Percentiles rank a stretch among this genome's conserved stretches.
phyloP scores from a whole-genome alignment of 2,888 invertebrate species.

The Oscheius sp. region DNA sequence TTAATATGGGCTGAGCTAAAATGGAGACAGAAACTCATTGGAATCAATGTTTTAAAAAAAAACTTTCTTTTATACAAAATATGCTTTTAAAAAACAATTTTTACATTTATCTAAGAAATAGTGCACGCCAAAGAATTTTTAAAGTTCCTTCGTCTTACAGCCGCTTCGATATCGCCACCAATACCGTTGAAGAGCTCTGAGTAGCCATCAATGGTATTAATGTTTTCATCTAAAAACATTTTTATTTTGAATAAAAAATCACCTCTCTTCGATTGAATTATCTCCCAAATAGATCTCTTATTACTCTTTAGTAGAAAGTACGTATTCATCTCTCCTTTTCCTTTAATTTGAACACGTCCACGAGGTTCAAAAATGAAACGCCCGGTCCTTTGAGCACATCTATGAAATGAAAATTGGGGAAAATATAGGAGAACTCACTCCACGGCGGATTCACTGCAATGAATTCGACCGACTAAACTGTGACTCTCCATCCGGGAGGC shows the following conservation, averaged over 20 bases:
- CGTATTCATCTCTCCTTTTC: slow-evolving; percentile 65
- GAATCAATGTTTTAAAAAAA: background rate
- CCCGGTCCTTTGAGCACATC: slow-evolving; percentile 57
- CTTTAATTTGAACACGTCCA: slow-evolving; percentile 61
- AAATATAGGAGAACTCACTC: slow-evolving; percentile 32
- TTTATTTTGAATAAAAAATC: background rate
- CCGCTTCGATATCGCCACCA: slow-evolving; percentile 35
- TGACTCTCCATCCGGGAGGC: slow-evolving; percentile 63
- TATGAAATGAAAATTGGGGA: too few species aligned
- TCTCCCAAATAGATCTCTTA: slow-evolving; percentile 68
- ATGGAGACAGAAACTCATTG: too few species aligned
- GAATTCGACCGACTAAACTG: slow-evolving; percentile 57
- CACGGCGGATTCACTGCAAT: slow-evolving; percentile 57
- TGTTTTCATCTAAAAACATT: slow-evolving; percentile 57
- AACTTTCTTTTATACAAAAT: background rate
- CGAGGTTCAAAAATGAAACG: slow-evolving; percentile 62
- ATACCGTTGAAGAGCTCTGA: slow-evolving; percentile 54
- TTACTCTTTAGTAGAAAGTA: slow-evolving; percentile 59
- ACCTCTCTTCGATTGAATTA: slow-evolving; percentile 59
- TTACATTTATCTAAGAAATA: slow-evolving; percentile 26
- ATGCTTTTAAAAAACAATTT: too few species aligned
- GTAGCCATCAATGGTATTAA: slow-evolving; percentile 65
- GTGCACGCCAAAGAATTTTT: slow-evolving; percentile 45
- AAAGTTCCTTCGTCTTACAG: slow-evolving; percentile 34
- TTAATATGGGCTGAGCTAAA: too few species aligned